Base-by-base conservation (phyloP, 2,113 vertebrate genomes). In the Muntiacus muntjak region DNA sequence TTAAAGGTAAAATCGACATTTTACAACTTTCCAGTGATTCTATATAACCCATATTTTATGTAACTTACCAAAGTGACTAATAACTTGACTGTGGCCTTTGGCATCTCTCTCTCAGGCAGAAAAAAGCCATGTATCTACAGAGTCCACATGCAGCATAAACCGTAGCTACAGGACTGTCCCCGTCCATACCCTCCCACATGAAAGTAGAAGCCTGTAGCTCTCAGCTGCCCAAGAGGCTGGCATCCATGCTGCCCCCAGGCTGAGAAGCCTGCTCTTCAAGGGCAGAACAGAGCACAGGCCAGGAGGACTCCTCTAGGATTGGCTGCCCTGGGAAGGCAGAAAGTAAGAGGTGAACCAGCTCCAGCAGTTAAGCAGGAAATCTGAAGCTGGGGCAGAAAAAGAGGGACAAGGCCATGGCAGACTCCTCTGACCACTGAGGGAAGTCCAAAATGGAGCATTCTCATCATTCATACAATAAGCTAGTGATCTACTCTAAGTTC, bases 1-100 rank as follows among this genome's bases (percentile, higher is more conserved):
- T 82, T 84, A 88, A 91, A 91, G 43, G 83, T 85, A 45, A 93
- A 95, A 78, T 45, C 40, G 47, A 40, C 71, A 74, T 52, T 64
- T 81, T 57, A 12, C 7, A 82, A 86, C 45, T 81, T 93, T 36
- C 30, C 14, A 15, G 10, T 45, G 47, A 57, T 82, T 94, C 43
- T 74, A 13, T 4, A 64, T 26, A 92, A 40, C 23, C 12, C 33
- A 50, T 17, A 16, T 40, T 47, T 74, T 87, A 28, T 50, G 11
- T 45, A 62, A 83, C 11, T 96, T 52, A 91, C 2, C 5, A 60
- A 94, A 83, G 14, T 78, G 47, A 88, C 76, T 81, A 7, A 74
- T 17, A 71, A 64, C 54, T 23, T 81, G 84, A 88, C 84, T 25
- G 1, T 52, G 47, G 45, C 52, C 30, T 89, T 62, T 47, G 11